phyloP scores from a whole-genome alignment of 2,113 vertebrate genomes.

The Patagioenas fasciata region DNA sequence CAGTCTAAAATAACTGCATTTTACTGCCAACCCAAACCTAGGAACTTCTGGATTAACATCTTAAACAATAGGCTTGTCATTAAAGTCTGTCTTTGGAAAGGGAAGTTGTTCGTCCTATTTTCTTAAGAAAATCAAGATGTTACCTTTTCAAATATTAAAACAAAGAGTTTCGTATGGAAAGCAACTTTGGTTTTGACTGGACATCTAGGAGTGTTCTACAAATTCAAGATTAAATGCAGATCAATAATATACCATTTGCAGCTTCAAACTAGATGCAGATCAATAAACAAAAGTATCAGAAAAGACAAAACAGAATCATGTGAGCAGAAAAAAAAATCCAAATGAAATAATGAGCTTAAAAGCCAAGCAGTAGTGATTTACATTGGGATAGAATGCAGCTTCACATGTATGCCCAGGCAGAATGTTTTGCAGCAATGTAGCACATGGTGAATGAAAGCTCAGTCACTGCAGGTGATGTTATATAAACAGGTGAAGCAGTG shows the following conservation, averaged over 20 bases:
- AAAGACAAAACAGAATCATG: not conserved
- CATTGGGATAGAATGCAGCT: not conserved
- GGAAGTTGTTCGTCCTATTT: not conserved
- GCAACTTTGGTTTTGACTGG: not conserved
- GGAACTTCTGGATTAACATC: constrained; percentile 3
- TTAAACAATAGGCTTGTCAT: constrained; percentile 12
- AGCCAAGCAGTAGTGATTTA: not conserved
- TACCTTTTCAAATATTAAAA: not conserved
- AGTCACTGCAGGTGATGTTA: not conserved
- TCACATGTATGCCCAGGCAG: not conserved
- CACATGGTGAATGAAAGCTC: not conserved
- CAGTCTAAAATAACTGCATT: constrained; percentile 22
- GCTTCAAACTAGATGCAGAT: not conserved
- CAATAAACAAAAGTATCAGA: not conserved
- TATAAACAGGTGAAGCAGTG: not conserved
- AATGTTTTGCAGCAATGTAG: not conserved
- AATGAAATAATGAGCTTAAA: not conserved
- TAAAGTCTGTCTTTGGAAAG: not conserved
- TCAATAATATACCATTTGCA: not conserved
- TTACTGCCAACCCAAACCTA: constrained; percentile 12
- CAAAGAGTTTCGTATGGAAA: not conserved
- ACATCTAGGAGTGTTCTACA: not conserved
- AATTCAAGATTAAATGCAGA: not conserved
- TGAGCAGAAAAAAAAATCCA: not conserved
- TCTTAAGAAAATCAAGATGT: not conserved